phyloP scores from a whole-genome alignment of 1,140 invertebrate genomes.

The Thaumetopoea pityocampa region DNA sequence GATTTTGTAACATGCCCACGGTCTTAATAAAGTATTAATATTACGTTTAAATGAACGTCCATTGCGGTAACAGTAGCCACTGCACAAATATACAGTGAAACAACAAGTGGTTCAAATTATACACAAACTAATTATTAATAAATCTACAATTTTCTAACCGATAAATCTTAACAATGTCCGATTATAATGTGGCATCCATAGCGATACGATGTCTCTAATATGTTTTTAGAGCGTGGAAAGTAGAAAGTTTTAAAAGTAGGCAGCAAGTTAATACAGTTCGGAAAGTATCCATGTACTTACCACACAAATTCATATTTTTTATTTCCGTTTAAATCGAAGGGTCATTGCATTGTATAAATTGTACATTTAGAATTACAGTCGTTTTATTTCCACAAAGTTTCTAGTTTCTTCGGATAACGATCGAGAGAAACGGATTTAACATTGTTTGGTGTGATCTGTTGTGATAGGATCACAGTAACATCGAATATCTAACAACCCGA shows the following conservation, averaged over 20 bases:
- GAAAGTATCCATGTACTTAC: conserved; percentile 34
- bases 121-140: too few species aligned
- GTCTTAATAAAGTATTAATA: conserved; percentile 33
- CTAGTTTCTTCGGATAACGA: too few species aligned
- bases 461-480: too few species aligned
- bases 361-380: not conserved
- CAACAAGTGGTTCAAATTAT: too few species aligned
- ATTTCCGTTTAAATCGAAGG: too few species aligned
- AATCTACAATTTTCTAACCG: conserved; percentile 19
- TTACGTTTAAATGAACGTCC: too few species aligned
- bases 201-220: conserved; percentile 62
- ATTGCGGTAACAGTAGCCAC: too few species aligned
- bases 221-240: conserved; percentile 74
- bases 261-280: conserved; percentile 54
- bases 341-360: not conserved
- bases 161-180: conserved; percentile 42
- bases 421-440: too few species aligned
- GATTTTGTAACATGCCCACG: conserved; percentile 50
- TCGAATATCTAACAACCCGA: too few species aligned
- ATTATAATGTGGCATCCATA: conserved; percentile 58
- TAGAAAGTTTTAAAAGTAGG: conserved; percentile 73
- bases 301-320: conserved; percentile 16
- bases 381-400: too few species aligned
- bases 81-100: too few species aligned
- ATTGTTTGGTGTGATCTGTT: too few species aligned